Evolutionary conservation across 2,113 vertebrate species (phyloP).

Genomic region (Chunga burmeisteri): DNA sequence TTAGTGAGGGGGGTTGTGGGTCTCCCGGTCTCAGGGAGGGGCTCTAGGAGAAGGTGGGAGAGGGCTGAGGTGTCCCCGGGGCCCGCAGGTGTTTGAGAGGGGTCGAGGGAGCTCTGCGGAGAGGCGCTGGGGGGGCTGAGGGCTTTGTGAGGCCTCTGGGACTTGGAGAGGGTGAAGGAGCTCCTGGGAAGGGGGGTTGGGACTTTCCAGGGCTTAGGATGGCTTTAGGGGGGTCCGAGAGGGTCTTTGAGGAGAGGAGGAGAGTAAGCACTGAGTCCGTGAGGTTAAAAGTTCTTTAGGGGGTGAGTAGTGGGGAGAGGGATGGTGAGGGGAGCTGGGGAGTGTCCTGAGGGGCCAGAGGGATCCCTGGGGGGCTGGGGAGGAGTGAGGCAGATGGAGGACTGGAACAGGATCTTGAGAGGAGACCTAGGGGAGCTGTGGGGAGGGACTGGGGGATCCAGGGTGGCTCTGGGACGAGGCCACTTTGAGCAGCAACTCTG

Average conservation of each 20-base stretch:
- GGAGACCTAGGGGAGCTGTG: neutral
- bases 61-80: too few species aligned
- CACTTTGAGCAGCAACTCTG: neutral
- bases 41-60: too few species aligned
- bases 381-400: neutral
- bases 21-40: too few species aligned
- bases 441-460: too few species aligned
- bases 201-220: neutral
- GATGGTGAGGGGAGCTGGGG: too few species aligned
- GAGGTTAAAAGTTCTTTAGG: too few species aligned
- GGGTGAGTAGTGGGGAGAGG: neutral
- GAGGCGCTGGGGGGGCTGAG: neutral
- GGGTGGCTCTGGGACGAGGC: neutral
- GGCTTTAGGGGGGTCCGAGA: neutral
- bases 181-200: neutral
- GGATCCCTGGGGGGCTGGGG: too few species aligned
- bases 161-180: neutral
- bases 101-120: neutral
- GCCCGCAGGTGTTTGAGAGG: too few species aligned
- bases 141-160: neutral
- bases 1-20: neutral
- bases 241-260: neutral
- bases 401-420: neutral
- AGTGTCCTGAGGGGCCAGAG: too few species aligned
- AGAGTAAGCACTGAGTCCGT: neutral